Percentiles rank a stretch among this genome's conserved stretches.
Conservation (phyloP, 2,888 invertebrate genomes). For the Cosmia pyralina region DNA sequence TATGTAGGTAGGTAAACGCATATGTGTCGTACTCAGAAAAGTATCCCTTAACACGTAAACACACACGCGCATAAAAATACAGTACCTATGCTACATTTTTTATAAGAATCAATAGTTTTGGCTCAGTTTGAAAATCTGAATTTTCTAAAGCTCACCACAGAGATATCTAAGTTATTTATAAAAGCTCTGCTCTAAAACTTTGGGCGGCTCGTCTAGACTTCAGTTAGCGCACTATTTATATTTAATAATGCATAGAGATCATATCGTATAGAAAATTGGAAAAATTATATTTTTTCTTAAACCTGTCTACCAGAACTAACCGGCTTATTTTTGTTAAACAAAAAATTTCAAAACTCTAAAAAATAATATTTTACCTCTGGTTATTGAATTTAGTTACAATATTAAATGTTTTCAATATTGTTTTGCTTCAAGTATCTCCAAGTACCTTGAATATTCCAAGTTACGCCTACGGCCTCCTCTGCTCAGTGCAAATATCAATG, state of each 20-base stretch:
- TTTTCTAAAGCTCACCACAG: constrained; percentile 14
- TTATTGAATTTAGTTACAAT: constrained; percentile 22
- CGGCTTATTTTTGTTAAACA: constrained; percentile 29
- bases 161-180: constrained; percentile 54
- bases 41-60: neutral
- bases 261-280: constrained; percentile 27
- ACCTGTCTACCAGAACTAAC: constrained; percentile 20
- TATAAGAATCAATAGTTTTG: constrained; percentile 4
- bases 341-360: constrained; percentile 19
- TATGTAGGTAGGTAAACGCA: neutral
- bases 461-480: constrained; percentile 11
- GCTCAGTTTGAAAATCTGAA: constrained; percentile 2
- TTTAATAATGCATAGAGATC: constrained; percentile 59
- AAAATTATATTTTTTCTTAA: constrained; percentile 17
- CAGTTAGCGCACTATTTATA: constrained; percentile 41
- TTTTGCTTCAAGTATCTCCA: neutral
- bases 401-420: constrained; percentile 11
- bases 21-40: constrained; percentile 5
- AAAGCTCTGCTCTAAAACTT: constrained; percentile 53
- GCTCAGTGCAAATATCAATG: neutral
- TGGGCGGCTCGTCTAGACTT: constrained; percentile 58
- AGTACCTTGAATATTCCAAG: constrained; percentile 19
- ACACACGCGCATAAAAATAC: neutral
- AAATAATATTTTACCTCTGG: constrained; percentile 2
- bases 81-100: constrained; percentile 13